These are phyloP conservation scores for Drosophila nr. medialis DNA, from an alignment of 2,888 invertebrate species.

Conservation along the genomic window DNA sequence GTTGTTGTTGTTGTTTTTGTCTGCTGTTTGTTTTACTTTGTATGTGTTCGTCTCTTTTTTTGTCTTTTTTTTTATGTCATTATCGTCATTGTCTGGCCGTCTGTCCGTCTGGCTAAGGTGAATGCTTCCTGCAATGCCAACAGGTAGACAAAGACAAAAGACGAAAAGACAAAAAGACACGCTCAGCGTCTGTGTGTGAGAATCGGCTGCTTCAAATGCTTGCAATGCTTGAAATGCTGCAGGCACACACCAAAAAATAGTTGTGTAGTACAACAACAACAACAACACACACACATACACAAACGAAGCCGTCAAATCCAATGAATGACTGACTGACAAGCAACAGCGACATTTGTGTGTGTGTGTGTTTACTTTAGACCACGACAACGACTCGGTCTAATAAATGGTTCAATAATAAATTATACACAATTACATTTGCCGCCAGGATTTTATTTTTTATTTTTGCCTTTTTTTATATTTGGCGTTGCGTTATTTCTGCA, in stretches of 20 bases:
- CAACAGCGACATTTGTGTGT: slow-evolving; percentile 69
- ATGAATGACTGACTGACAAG: slow-evolving; percentile 74
- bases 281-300: neutral
- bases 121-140: slow-evolving; percentile 80
- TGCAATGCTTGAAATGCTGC: slow-evolving; percentile 50
- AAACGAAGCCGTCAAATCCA: slow-evolving; percentile 65
- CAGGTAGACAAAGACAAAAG: slow-evolving; percentile 77
- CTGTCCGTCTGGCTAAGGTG: slow-evolving; percentile 57
- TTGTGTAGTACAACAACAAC: slow-evolving; percentile 29
- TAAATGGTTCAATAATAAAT: slow-evolving; percentile 79
- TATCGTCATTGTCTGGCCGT: slow-evolving; percentile 60
- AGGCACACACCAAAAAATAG: slow-evolving; percentile 62
- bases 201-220: slow-evolving; percentile 70
- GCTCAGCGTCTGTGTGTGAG: slow-evolving; percentile 56
- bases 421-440: slow-evolving; percentile 41
- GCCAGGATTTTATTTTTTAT: slow-evolving; percentile 46
- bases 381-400: slow-evolving; percentile 62
- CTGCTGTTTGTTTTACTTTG: slow-evolving; percentile 63
- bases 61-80: slow-evolving; percentile 58
- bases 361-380: slow-evolving; percentile 19
- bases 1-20: slow-evolving; percentile 42
- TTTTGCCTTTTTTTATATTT: slow-evolving; percentile 35
- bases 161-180: slow-evolving; percentile 1
- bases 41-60: slow-evolving; percentile 19
- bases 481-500: slow-evolving; percentile 77